Evolutionary conservation across 1,140 invertebrate genomes (phyloP).

Genomic region (Plectrocnemia conspersa): DNA sequence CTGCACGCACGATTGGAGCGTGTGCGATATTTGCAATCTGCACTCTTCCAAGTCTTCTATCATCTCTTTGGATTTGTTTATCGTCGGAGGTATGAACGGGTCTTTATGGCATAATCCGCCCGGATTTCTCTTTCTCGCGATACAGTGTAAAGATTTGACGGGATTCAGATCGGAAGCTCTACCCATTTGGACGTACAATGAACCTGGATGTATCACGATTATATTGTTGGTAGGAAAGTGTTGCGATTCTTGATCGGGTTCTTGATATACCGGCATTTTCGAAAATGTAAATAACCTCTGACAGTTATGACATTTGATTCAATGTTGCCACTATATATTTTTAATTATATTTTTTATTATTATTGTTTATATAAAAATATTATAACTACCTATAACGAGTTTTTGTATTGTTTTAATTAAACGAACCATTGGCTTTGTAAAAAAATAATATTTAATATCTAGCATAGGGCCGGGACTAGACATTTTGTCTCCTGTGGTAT

Average conservation of each 20-base stretch:
- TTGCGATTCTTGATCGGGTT: constrained; percentile 48
- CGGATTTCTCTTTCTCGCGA: constrained; percentile 62
- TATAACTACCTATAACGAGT: no score
- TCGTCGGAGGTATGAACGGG: constrained; percentile 59
- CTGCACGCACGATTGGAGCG: constrained; percentile 77
- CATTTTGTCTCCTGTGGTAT: no score
- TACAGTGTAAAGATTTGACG: constrained; percentile 77
- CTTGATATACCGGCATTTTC: constrained; percentile 37
- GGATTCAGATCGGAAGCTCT: constrained; percentile 85
- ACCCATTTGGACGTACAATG: constrained; percentile 81
- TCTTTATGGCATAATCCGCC: constrained; percentile 59
- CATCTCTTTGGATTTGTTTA: constrained; percentile 56
- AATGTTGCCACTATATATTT: no score
- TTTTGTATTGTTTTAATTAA: no score
- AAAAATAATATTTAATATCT: no score
- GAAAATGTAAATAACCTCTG: no score
- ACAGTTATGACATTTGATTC: no score
- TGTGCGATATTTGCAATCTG: constrained; percentile 73
- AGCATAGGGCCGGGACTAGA: no score
- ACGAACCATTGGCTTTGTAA: no score
- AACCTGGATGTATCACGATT: constrained; percentile 93
- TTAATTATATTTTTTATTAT: no score
- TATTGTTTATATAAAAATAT: no score
- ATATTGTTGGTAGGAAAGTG: constrained; percentile 72
- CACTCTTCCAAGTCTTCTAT: constrained; percentile 78